Evolutionary conservation across 2,797 vertebrate genomes (phyloP), one percentile per base, ranked within the genome.

Genomic region (Gambelia wislizenii): DNA sequence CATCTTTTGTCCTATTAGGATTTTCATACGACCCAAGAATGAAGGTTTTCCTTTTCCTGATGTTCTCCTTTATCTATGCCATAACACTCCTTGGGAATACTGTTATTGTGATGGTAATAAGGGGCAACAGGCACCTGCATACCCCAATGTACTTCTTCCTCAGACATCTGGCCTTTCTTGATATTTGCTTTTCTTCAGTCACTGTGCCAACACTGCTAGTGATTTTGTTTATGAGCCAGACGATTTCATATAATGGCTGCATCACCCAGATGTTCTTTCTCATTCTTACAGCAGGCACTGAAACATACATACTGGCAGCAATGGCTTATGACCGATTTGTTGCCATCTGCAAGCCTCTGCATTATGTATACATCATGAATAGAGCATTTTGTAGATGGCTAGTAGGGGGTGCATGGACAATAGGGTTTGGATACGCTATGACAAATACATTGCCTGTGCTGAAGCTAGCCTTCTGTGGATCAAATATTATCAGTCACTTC

Each of bases 241-340:
- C 49, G 12, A 49, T 49, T 49, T 49, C 49, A 8, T 49, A 49
- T 49, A 49, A 49, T 49, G 49, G 49, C 4, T 95, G 95, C 0
- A 76, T 90, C 47, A 90, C 77, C 64, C 95, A 96, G 84, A 92
- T 95, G 54, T 95, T 95, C 83, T 93, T 95, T 56, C 95, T 95
- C 87, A 92, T 95, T 2, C 93, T 92, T 27, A 67, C 92, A 86
- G 96, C 94, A 39, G 93, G 92, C 7, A 93, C 94, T 0, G 95
- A 96, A 42, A 91, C 94, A 9, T 95, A 93, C 27, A 86, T 96
- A 5, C 94, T 95, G 69, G 92, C 93, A 0, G 92, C 93, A 2
- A 96, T 96, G 96, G 95, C 96, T 70, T 96, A 95, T n/a, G 96
- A 96, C 72, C 89, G 93, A 81, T 96, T 94, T 7, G 89, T 92